Conservation (phyloP, 2,113 vertebrate genomes). For the Syngnathus typhle region DNA sequence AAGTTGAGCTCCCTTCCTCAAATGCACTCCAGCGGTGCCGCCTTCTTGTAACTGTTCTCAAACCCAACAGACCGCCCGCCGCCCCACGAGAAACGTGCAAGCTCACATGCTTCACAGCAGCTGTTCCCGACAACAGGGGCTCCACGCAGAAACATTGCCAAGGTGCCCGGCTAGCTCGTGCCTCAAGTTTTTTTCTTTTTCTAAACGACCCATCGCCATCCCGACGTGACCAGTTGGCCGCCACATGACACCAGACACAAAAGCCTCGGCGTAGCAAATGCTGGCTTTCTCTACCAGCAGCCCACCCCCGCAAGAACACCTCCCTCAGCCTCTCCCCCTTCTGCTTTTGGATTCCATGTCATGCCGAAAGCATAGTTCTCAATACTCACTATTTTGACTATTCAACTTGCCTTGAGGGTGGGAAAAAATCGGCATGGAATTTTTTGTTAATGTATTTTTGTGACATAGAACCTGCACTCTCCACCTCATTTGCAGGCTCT, state of each 20-base stretch:
- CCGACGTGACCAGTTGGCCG: constrained; percentile 36
- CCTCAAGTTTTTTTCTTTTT: constrained; percentile 27
- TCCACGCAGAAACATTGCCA: constrained; percentile 16
- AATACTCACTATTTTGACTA: not conserved
- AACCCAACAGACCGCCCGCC: not conserved
- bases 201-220: constrained; percentile 12
- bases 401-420: not conserved
- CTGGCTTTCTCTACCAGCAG: not conserved
- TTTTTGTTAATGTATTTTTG: not conserved
- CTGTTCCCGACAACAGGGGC: constrained; percentile 9
- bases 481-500: constrained; percentile 27
- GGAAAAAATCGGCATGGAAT: not conserved
- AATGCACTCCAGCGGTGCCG: not conserved
- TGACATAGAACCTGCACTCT: constrained; percentile 7
- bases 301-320: not conserved
- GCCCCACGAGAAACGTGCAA: not conserved
- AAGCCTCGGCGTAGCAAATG: constrained; percentile 10
- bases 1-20: not conserved
- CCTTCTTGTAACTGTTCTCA: not conserved
- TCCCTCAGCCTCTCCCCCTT: not conserved
- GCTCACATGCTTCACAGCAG: constrained; percentile 3
- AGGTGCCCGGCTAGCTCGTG: constrained; percentile 13
- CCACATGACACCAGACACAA: constrained; percentile 33
- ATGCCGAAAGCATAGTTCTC: not conserved
- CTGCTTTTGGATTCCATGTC: not conserved